phyloP scores from a whole-genome alignment of 2,797 vertebrate species.

The Enteromius radiatus region DNA sequence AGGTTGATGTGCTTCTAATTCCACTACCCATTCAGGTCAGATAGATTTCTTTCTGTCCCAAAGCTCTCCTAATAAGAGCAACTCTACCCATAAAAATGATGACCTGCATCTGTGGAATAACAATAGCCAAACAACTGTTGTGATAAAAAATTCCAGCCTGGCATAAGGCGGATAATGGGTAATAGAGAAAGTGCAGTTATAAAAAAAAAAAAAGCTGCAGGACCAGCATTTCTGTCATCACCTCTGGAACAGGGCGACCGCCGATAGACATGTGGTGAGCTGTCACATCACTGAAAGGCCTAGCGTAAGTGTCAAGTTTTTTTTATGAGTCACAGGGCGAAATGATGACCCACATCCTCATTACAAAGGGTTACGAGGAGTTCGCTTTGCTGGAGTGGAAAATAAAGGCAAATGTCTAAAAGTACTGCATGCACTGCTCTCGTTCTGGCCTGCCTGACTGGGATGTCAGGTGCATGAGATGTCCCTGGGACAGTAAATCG shows the following conservation, averaged over 20 bases:
- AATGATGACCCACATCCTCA: conserved; percentile 55
- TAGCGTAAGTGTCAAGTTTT: conserved; percentile 33
- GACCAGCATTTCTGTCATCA: conserved; percentile 41
- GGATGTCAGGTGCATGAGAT: conserved; percentile 41
- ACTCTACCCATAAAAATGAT: conserved; percentile 26
- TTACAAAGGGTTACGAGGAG: conserved; percentile 41
- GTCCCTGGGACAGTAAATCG: conserved; percentile 52
- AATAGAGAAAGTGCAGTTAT: conserved; percentile 25
- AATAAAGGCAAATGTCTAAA: conserved; percentile 38
- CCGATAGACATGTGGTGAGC: conserved; percentile 31
- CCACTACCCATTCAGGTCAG: background rate
- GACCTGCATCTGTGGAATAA: conserved; percentile 19
- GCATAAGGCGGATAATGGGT: conserved; percentile 37
- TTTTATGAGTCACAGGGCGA: conserved; percentile 41
- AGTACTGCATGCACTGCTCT: background rate
- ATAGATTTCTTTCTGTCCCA: background rate
- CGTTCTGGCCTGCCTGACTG: conserved; percentile 21
- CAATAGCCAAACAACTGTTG: conserved; percentile 39
- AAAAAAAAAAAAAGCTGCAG: conserved; percentile 39
- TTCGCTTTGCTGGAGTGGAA: conserved; percentile 48
- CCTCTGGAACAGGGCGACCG: background rate
- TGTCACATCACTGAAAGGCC: conserved; percentile 13
- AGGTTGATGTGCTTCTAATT: background rate
- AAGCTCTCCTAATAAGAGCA: background rate
- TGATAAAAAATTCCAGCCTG: conserved; percentile 35